phyloP scores from a whole-genome alignment of 2,113 vertebrate genomes.

The Urocitellus parryii region DNA sequence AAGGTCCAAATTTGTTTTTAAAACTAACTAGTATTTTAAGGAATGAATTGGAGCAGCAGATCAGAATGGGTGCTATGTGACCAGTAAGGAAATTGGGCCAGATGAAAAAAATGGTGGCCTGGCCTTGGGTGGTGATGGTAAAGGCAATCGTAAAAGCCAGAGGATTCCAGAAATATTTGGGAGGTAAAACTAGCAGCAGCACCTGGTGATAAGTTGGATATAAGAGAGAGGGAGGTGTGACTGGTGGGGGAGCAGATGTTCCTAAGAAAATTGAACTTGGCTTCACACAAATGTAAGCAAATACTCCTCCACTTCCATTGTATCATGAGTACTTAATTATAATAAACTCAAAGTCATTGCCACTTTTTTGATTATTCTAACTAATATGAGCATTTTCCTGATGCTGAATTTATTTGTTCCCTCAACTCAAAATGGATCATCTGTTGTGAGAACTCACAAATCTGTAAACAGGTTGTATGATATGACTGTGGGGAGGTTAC shows the following conservation, averaged over 20 bases:
- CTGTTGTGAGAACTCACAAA: neutral
- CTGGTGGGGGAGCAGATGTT: neutral
- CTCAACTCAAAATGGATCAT: neutral
- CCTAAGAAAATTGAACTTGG: neutral
- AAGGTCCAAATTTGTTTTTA: neutral
- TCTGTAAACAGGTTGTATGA: neutral
- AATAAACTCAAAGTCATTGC: neutral
- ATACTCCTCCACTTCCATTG: no score
- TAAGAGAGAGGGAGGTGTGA: neutral
- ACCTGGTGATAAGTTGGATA: neutral
- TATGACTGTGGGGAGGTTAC: neutral
- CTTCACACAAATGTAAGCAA: neutral
- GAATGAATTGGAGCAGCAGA: neutral
- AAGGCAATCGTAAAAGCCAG: neutral
- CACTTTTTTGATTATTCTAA: neutral
- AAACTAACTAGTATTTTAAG: neutral
- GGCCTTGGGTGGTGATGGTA: neutral
- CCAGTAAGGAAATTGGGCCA: neutral
- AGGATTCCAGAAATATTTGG: neutral
- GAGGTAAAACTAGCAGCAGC: neutral
- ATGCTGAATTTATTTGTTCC: neutral
- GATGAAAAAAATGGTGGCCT: neutral
- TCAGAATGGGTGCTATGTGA: neutral
- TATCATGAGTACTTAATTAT: neutral
- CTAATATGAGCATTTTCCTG: neutral